Conservation (phyloP, 1,140 invertebrate genomes). For the Cotesia vestalis region DNA sequence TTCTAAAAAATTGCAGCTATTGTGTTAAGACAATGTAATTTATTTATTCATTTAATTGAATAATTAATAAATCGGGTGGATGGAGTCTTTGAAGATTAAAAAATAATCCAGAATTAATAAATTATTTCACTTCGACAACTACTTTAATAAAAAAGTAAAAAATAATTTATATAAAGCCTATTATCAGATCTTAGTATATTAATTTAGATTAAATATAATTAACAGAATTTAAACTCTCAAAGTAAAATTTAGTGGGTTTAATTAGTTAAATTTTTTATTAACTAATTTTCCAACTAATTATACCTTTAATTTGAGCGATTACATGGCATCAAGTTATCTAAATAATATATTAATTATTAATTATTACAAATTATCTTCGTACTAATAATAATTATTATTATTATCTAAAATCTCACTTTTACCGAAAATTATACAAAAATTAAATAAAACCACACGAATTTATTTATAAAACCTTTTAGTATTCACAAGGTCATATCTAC, state of each 20-base stretch:
- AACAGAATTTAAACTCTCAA: not conserved
- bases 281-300: slow-evolving; percentile 50
- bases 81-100: slow-evolving; percentile 2
- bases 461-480: slow-evolving; percentile 29
- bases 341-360: slow-evolving; percentile 34
- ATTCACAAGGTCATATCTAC: slow-evolving; percentile 40
- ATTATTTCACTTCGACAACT: too few relatives aligned
- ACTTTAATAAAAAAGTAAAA: too few relatives aligned
- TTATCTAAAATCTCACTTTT: slow-evolving; percentile 21
- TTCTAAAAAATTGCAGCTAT: not conserved
- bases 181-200: not conserved
- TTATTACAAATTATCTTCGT: not conserved
- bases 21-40: not conserved
- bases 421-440: slow-evolving; percentile 39
- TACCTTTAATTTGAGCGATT: slow-evolving; percentile 57
- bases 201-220: slow-evolving; percentile 21
- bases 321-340: slow-evolving; percentile 53
- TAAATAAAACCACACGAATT: slow-evolving; percentile 15
- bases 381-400: not conserved
- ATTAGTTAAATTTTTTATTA: slow-evolving; percentile 36
- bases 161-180: too few relatives aligned
- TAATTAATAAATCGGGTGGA: slow-evolving; percentile 28
- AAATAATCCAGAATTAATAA: too few relatives aligned
- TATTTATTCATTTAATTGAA: not conserved
- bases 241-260: not conserved